These are phyloP conservation scores for Propsilocerus akamusi DNA, from an alignment of 1,140 invertebrate species.

Conservation along the genomic window DNA sequence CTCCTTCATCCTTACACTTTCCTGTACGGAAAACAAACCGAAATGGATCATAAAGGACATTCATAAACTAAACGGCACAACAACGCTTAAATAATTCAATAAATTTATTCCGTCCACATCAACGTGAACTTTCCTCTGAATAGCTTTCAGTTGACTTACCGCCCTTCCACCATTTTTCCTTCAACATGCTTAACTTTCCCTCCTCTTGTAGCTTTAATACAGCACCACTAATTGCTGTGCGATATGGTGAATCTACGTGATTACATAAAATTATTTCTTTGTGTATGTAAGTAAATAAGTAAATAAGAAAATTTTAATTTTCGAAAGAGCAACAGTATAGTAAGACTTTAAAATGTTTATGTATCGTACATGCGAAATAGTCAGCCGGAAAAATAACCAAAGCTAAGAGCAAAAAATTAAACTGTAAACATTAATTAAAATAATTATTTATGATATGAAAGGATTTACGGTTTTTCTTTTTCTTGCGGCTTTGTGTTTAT, in stretches of 20 bases:
- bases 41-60: no score
- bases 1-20: not conserved
- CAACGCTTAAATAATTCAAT: not conserved
- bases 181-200: slow-evolving; percentile 40
- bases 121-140: not conserved
- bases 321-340: no score
- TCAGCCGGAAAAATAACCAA: no score
- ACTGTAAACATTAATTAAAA: not conserved
- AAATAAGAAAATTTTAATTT: no score
- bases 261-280: no score
- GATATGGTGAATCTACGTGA: slow-evolving; percentile 37
- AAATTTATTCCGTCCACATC: not conserved
- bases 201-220: slow-evolving; percentile 55
- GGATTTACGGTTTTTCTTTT: no score
- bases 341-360: no score
- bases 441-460: not conserved
- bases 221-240: slow-evolving; percentile 37
- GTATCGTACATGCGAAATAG: no score
- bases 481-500: no score
- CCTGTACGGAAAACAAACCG: no score
- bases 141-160: not conserved
- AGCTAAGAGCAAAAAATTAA: not conserved
- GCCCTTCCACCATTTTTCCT: slow-evolving; percentile 56
- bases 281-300: no score
- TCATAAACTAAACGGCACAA: no score